A percentile compares a stretch with the other conserved stretches of the same genome.
phyloP scores from a whole-genome alignment of 2,797 vertebrate genomes.

The Cyprinodon diabolis region DNA sequence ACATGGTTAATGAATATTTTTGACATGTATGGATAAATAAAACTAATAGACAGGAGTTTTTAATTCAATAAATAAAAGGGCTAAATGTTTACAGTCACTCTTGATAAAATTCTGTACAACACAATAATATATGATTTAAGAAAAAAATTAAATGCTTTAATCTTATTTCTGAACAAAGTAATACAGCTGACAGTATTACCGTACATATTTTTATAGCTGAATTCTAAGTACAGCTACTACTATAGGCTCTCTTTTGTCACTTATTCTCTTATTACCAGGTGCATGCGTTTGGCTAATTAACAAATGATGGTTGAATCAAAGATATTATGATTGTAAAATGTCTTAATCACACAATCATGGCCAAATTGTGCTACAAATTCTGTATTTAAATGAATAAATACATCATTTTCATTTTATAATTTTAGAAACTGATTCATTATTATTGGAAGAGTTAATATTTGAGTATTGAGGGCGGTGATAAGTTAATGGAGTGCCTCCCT shows the following conservation, averaged over 20 bases:
- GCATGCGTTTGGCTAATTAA: neutral
- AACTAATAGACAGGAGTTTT: too few species aligned
- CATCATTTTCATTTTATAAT: neutral
- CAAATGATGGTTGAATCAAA: neutral
- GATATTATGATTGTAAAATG: neutral
- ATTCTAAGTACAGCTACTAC: neutral
- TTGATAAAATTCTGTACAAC: neutral
- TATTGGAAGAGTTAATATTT: neutral
- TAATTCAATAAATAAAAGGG: too few species aligned
- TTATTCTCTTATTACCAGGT: neutral
- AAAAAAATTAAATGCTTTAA: too few species aligned
- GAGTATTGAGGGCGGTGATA: neutral
- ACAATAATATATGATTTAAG: neutral
- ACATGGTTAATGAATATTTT: neutral
- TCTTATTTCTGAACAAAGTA: neutral
- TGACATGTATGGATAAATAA: too few species aligned
- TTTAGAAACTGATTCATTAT: neutral
- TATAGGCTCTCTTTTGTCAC: neutral
- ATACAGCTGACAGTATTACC: neutral
- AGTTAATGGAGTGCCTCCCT: constrained; percentile 36
- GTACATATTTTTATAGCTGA: neutral
- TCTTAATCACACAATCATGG: neutral
- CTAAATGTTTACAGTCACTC: neutral
- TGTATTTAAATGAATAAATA: neutral
- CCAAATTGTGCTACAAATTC: too few species aligned